Conservation (phyloP, 2,113 vertebrate species). For the Montifringilla adamsi region DNA sequence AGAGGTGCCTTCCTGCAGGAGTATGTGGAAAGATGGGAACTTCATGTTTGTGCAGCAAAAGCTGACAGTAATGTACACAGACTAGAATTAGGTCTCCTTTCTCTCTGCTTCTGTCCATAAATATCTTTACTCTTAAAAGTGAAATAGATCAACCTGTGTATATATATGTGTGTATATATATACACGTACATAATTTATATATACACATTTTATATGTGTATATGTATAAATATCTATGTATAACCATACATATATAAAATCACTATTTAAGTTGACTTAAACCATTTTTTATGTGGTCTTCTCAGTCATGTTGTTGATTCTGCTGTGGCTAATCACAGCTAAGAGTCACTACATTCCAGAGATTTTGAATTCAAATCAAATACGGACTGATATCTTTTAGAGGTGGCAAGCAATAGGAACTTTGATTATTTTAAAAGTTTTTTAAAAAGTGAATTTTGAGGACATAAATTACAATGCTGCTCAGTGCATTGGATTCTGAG, state of each 20-base stretch:
- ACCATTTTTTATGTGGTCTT: not conserved
- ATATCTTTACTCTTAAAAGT: not conserved
- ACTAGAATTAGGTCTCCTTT: not conserved
- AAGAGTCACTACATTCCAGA: not conserved
- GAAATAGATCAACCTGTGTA: not conserved
- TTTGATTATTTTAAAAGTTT: not conserved
- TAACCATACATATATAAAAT: not conserved
- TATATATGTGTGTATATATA: not conserved
- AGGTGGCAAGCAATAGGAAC: not conserved
- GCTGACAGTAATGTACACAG: not conserved
- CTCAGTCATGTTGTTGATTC: not conserved
- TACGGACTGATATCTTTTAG: not conserved
- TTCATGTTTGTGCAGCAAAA: not conserved
- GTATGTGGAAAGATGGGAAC: not conserved
- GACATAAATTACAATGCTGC: not conserved
- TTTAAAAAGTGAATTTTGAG: not conserved
- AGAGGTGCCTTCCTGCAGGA: not conserved
- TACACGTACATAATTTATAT: too few species aligned
- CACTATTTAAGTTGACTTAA: not conserved
- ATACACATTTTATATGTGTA: not conserved
- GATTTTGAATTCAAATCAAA: not conserved
- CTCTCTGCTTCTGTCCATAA: not conserved
- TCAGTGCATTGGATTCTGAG: not conserved
- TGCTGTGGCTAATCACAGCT: not conserved
- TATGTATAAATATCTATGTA: not conserved